Conservation (phyloP, 2,113 vertebrate genomes). For the Emydura subglobosa region DNA sequence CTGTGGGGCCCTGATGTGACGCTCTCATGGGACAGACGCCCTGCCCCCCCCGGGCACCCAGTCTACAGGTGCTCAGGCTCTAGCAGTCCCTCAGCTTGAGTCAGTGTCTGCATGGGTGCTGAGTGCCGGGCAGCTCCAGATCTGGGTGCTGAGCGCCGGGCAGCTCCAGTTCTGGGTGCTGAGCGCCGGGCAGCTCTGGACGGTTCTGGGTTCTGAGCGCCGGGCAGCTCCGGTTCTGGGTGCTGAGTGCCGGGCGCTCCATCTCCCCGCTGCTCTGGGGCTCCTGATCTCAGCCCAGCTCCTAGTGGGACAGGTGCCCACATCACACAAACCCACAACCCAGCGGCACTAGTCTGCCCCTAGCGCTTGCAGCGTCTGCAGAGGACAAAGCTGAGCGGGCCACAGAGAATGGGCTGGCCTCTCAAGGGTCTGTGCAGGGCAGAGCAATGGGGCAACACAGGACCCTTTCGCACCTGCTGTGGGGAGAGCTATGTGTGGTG, state of each 20-base stretch:
- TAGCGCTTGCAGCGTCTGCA: background rate
- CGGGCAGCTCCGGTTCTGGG: background rate
- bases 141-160: too few species aligned
- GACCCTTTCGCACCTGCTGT: background rate
- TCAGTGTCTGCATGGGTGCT: background rate
- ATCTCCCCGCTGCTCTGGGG: background rate
- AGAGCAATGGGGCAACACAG: background rate
- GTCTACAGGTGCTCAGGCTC: background rate
- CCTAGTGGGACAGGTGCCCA: background rate
- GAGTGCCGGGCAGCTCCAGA: too few species aligned
- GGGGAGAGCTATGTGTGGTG: background rate
- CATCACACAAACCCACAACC: background rate
- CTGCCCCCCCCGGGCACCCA: background rate
- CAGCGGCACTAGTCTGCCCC: background rate
- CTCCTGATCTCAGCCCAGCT: background rate
- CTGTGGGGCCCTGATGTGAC: background rate
- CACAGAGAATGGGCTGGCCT: background rate
- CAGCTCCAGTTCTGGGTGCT: too few species aligned
- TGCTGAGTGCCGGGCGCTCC: background rate
- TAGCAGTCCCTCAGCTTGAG: background rate
- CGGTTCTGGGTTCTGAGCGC: too few species aligned
- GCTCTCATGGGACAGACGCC: background rate
- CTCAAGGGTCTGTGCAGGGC: too few species aligned
- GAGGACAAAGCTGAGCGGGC: background rate
- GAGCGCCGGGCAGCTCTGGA: too few species aligned